These are phyloP conservation scores for Leptobrachium ailaonicum DNA, from an alignment of 2,113 vertebrate genomes.

Conservation along the genomic window DNA sequence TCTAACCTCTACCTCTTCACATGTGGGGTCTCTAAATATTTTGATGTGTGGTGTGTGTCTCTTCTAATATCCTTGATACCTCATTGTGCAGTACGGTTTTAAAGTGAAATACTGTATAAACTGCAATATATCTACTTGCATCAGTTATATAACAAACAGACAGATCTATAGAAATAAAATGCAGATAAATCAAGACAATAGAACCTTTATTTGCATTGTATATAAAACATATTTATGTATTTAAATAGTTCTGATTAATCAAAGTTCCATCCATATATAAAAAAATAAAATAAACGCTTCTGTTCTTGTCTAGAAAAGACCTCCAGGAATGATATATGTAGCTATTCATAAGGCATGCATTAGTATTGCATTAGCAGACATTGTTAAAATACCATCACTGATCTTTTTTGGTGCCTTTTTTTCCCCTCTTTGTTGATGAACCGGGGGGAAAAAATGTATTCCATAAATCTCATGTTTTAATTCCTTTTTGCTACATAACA, in stretches of 20 bases:
- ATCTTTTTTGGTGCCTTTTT: slow-evolving; percentile 39
- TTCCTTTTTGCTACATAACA: slow-evolving; percentile 55
- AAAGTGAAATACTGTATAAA: too few species aligned
- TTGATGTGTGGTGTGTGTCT: too few species aligned
- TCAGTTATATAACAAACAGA: too few species aligned
- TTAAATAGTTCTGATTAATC: slow-evolving; percentile 8
- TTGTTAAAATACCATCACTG: slow-evolving; percentile 47
- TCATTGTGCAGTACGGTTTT: too few species aligned
- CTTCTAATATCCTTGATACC: too few species aligned
- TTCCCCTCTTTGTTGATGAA: slow-evolving; percentile 38
- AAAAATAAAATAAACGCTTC: slow-evolving; percentile 6
- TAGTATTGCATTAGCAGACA: slow-evolving; percentile 38
- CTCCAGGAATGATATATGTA: not conserved
- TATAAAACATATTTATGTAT: slow-evolving; percentile 12
- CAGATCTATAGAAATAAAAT: too few species aligned
- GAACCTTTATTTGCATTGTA: too few species aligned
- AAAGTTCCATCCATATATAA: slow-evolving; percentile 1
- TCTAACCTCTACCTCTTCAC: too few species aligned
- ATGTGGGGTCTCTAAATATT: too few species aligned
- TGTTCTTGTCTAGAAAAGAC: slow-evolving; percentile 25
- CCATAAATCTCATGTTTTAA: slow-evolving; percentile 60
- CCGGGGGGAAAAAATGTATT: slow-evolving; percentile 34
- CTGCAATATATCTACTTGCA: too few species aligned
- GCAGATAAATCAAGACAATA: too few species aligned
- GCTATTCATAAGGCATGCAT: slow-evolving; percentile 35